Evolutionary conservation across 2,113 vertebrate species (phyloP).

Genomic region (Vanacampus margaritifer): DNA sequence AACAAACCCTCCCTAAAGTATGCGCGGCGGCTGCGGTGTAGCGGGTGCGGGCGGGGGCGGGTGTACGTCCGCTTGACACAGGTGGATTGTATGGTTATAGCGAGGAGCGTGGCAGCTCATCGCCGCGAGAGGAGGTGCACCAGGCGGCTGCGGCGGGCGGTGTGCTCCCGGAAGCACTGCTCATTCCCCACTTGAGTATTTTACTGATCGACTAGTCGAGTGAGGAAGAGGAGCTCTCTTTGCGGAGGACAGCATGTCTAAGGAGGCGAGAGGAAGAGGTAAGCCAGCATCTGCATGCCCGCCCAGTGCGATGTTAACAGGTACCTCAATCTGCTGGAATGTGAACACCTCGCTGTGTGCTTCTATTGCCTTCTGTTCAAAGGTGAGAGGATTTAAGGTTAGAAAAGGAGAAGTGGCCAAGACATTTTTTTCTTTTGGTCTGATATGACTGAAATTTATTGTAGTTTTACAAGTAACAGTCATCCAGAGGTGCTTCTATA

Average conservation of each 20-base stretch:
- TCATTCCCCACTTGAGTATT: neutral
- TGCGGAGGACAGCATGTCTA: conserved; percentile 68
- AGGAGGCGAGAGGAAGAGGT: conserved; percentile 69
- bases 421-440: neutral
- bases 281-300: conserved; percentile 22
- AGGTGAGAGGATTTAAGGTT: neutral
- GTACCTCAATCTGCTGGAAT: conserved; percentile 39
- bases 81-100: conserved; percentile 39
- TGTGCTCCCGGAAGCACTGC: conserved; percentile 15
- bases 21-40: conserved; percentile 17
- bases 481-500: neutral
- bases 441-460: neutral
- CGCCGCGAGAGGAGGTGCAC: conserved; percentile 10
- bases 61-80: conserved; percentile 17
- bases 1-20: conserved; percentile 43
- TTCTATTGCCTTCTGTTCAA: neutral
- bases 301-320: conserved; percentile 48
- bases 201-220: neutral
- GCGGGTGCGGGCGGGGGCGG: conserved; percentile 24
- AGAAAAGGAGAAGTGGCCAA: neutral
- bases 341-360: neutral
- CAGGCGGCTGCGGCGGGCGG: conserved; percentile 21
- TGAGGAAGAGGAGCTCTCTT: conserved; percentile 18
- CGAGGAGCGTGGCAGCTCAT: conserved; percentile 7
- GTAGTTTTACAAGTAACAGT: neutral